These are phyloP conservation scores for Rhopilema esculentum DNA, from an alignment of 30 jellyfish, hydroid and myxozoan genomes.

Conservation along the genomic window DNA sequence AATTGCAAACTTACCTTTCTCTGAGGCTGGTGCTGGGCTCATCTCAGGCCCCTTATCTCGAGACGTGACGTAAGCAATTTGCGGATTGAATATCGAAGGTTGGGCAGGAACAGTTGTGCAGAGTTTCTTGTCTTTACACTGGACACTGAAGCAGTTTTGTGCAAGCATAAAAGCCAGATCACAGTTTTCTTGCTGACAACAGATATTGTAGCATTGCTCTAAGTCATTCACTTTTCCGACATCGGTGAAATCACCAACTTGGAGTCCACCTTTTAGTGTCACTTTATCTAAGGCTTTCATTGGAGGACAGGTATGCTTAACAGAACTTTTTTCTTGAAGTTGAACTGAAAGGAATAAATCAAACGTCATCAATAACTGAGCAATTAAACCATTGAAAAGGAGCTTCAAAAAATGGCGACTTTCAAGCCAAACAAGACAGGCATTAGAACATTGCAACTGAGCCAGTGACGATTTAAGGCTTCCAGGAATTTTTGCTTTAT, in stretches of 20 bases:
- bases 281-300: constrained; percentile 87
- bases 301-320: constrained; percentile 79
- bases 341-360: constrained; percentile 49
- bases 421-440: too few species aligned
- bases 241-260: constrained; percentile 99
- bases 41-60: constrained; percentile 47
- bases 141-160: constrained; percentile 96
- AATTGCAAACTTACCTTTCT: constrained; percentile 1
- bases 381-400: not conserved
- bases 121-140: constrained; percentile 88
- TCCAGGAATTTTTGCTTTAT: too few species aligned
- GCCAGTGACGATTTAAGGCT: too few species aligned
- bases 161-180: constrained; percentile 98
- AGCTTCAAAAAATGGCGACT: too few species aligned
- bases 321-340: constrained; percentile 76
- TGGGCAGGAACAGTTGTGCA: constrained; percentile 96
- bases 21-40: constrained; percentile 25
- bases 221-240: constrained; percentile 86
- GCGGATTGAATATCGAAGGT: constrained; percentile 98
- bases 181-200: constrained; percentile 97
- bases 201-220: constrained; percentile 92
- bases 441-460: too few species aligned
- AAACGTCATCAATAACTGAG: not conserved
- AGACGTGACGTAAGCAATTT: constrained; percentile 86
- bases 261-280: constrained; percentile 98